Conservation (phyloP, 2,797 vertebrate genomes). For the Austrolebias charrua region DNA sequence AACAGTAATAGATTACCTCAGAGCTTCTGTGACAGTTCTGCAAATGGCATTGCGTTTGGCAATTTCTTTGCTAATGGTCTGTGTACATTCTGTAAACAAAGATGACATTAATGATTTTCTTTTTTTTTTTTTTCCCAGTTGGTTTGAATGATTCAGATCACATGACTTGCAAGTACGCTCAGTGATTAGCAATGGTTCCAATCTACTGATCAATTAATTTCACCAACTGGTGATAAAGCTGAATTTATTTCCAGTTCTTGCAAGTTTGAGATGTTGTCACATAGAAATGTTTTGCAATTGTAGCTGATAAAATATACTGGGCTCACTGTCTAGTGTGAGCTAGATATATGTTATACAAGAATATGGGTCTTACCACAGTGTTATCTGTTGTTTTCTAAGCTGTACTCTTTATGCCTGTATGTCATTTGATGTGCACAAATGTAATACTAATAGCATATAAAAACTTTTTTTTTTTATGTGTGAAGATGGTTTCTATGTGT, state of each 20-base stretch:
- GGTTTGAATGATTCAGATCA: slow-evolving; percentile 11
- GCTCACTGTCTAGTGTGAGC: background rate
- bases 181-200: slow-evolving; percentile 1
- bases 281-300: background rate
- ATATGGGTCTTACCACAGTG: background rate
- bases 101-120: background rate
- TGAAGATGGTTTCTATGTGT: slow-evolving; percentile 91
- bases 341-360: slow-evolving; percentile 4
- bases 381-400: background rate
- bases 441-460: slow-evolving; percentile 11
- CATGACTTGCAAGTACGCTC: background rate
- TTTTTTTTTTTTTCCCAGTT: slow-evolving; percentile 2
- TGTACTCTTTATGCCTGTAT: background rate
- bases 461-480: slow-evolving; percentile 1
- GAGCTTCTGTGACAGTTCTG: slow-evolving; percentile 17
- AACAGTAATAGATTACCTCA: slow-evolving; percentile 7
- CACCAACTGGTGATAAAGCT: slow-evolving; percentile 3
- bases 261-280: slow-evolving; percentile 4
- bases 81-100: slow-evolving; percentile 18
- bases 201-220: background rate
- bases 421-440: slow-evolving; percentile 4
- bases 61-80: slow-evolving; percentile 16
- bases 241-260: slow-evolving; percentile 10
- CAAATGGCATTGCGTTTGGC: background rate
- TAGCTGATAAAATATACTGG: background rate